phyloP scores from a whole-genome alignment of 64 coral and sea anemone genomes.

The Cladopsammia gracilis region DNA sequence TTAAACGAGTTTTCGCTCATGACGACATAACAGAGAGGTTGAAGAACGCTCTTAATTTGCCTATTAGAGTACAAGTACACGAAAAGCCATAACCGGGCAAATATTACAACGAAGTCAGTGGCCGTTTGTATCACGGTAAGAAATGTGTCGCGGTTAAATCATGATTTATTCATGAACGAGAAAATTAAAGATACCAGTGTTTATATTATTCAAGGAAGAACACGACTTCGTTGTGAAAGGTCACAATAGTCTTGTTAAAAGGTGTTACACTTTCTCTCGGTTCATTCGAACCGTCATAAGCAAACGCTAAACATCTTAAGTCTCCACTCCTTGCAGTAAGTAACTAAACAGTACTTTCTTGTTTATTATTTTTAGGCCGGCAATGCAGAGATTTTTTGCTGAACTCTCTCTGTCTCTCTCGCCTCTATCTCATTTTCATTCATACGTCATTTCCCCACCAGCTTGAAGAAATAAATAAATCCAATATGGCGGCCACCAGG shows the following conservation, averaged over 20 bases:
- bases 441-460: slow-evolving; percentile 50
- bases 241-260: neutral
- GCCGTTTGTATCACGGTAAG: neutral
- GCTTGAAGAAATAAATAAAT: slow-evolving; percentile 10
- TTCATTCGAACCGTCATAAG: neutral
- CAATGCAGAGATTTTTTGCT: neutral
- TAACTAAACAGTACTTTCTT: neutral
- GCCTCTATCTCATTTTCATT: neutral
- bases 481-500: slow-evolving; percentile 47
- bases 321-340: neutral
- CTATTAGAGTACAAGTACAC: neutral
- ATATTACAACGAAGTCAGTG: neutral
- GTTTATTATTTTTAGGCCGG: neutral
- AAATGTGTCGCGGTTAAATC: neutral
- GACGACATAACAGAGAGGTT: no score
- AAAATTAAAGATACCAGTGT: slow-evolving; percentile 3
- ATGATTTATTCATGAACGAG: slow-evolving; percentile 24
- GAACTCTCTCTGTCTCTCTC: neutral
- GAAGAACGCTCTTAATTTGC: no score
- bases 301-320: neutral
- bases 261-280: neutral
- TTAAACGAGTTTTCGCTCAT: no score
- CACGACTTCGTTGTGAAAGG: neutral
- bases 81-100: neutral
- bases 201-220: slow-evolving; percentile 10